phyloP scores from a whole-genome alignment of 2,797 vertebrate genomes.

The Leptodactylus fallax region DNA sequence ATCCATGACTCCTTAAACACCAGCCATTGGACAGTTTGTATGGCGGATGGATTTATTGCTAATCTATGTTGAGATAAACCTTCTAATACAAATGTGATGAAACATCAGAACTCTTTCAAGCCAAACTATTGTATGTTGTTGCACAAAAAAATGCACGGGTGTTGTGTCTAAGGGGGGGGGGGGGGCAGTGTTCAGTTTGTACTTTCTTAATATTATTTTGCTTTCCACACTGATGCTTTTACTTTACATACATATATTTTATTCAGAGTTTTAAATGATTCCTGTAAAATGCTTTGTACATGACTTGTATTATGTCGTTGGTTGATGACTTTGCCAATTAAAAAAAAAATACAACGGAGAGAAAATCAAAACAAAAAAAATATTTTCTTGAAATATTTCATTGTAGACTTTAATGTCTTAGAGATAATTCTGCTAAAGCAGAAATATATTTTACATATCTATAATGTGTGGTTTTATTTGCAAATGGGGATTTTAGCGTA shows the following conservation, averaged over 20 bases:
- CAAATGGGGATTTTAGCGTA: slow-evolving; percentile 62
- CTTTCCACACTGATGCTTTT: slow-evolving; percentile 70
- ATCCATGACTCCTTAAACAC: slow-evolving; percentile 70
- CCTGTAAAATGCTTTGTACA: slow-evolving; percentile 73
- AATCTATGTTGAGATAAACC: slow-evolving; percentile 64
- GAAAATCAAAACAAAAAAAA: slow-evolving; percentile 68
- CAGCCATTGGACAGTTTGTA: slow-evolving; percentile 69
- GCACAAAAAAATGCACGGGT: slow-evolving; percentile 65
- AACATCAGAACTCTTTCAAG: slow-evolving; percentile 67
- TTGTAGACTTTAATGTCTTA: slow-evolving; percentile 47
- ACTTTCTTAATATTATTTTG: slow-evolving; percentile 62
- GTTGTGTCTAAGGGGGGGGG: slow-evolving; percentile 58
- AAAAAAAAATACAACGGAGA: slow-evolving; percentile 66
- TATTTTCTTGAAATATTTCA: slow-evolving; percentile 43
- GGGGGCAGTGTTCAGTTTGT: slow-evolving; percentile 53
- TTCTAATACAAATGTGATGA: slow-evolving; percentile 53
- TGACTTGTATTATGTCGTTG: slow-evolving; percentile 73
- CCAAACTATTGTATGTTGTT: slow-evolving; percentile 59
- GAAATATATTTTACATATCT: slow-evolving; percentile 71
- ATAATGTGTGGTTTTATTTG: slow-evolving; percentile 72
- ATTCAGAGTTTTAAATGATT: slow-evolving; percentile 74
- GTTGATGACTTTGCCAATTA: slow-evolving; percentile 72
- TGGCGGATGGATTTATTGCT: slow-evolving; percentile 68
- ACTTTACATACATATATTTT: slow-evolving; percentile 76
- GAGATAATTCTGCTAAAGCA: slow-evolving; percentile 53